phyloP scores from a whole-genome alignment of 2,113 vertebrate genomes.

The Physeter macrocephalus region DNA sequence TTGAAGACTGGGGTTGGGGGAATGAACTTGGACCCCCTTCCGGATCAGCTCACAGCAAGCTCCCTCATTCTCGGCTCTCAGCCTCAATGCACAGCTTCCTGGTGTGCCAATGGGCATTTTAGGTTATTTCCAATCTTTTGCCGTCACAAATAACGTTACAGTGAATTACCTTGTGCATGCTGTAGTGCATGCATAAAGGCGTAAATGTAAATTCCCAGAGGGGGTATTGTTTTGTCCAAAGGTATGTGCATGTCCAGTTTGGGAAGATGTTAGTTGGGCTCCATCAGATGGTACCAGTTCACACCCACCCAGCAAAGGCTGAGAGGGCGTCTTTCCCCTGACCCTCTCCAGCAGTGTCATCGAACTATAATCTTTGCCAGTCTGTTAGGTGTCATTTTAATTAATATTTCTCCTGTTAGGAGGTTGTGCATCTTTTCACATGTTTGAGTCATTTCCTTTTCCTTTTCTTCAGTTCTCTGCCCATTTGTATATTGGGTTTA shows the following conservation, averaged over 20 bases:
- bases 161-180: rapidly evolving
- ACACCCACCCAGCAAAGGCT: not conserved
- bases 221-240: not conserved
- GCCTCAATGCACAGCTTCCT: not conserved
- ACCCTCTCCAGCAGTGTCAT: not conserved
- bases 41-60: not conserved
- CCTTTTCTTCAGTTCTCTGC: not conserved
- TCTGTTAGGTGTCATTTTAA: not conserved
- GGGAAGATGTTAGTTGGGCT: not conserved
- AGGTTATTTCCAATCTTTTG: not conserved
- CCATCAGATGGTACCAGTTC: not conserved
- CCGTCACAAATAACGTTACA: not conserved
- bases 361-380: rapidly evolving
- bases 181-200: not conserved
- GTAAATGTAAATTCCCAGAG: not conserved
- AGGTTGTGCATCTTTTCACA: not conserved
- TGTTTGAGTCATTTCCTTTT: too few species aligned
- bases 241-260: not conserved
- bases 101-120: not conserved
- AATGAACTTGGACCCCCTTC: not conserved
- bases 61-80: not conserved
- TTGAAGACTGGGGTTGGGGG: not conserved
- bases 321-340: not conserved
- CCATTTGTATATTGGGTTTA: too few species aligned
- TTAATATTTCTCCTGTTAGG: not conserved